Percentiles rank a stretch among this genome's conserved stretches.
Evolutionary conservation across 2,113 vertebrate species (phyloP).

Genomic region (Prochilodus magdalenae): DNA sequence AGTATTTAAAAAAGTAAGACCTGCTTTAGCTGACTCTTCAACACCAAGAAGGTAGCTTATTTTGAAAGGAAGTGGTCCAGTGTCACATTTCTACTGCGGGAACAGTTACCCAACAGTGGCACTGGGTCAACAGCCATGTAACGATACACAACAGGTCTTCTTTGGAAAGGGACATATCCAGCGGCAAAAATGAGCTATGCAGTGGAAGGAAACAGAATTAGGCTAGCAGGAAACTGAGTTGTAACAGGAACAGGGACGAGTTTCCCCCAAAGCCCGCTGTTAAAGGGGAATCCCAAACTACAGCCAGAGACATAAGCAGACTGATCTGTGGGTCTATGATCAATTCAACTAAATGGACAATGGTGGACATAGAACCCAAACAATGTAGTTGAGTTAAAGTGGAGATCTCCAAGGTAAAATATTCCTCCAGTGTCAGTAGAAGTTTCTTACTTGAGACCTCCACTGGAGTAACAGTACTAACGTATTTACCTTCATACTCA

Average conservation of each 20-base stretch:
- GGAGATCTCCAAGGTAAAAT: no score
- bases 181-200: background rate
- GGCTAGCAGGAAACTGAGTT: conserved; percentile 65
- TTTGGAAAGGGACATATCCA: background rate
- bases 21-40: no score
- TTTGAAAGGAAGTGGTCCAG: no score
- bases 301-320: background rate
- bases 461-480: no score
- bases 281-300: conserved; percentile 27
- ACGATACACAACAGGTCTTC: background rate
- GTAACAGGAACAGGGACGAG: conserved; percentile 58
- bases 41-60: no score
- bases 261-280: background rate
- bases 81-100: no score
- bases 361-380: no score
- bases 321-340: background rate
- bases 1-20: no score
- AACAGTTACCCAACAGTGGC: background rate
- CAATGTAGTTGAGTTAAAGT: no score
- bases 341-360: background rate
- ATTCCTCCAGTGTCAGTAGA: no score
- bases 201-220: conserved; percentile 67
- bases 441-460: no score
- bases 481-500: no score
- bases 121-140: background rate